These are phyloP conservation scores for Zaprionus lachaisei DNA, from an alignment of 1,140 invertebrate genomes.

Conservation along the genomic window DNA sequence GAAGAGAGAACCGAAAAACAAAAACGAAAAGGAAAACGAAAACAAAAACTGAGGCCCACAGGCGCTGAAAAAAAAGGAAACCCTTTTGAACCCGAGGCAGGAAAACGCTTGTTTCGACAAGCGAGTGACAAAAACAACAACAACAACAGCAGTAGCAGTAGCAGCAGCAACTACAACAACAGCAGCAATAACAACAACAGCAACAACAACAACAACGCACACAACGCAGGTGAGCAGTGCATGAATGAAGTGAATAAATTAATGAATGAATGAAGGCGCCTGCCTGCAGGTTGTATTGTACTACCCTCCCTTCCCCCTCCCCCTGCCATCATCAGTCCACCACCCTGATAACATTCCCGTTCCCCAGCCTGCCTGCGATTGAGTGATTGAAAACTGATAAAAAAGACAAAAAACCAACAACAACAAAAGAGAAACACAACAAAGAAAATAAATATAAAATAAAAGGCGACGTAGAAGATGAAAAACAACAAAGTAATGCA, in stretches of 20 bases:
- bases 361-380: constrained; percentile 27
- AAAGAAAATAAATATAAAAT: constrained; percentile 32
- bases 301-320: constrained; percentile 10
- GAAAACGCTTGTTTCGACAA: constrained; percentile 76
- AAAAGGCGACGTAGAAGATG: constrained; percentile 41
- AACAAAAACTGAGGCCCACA: constrained; percentile 29
- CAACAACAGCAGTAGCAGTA: constrained; percentile 21
- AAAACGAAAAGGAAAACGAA: constrained; percentile 4
- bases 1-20: neutral
- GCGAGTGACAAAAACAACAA: constrained; percentile 43
- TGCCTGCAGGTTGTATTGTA: constrained; percentile 19
- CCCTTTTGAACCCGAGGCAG: constrained; percentile 63
- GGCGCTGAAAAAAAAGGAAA: constrained; percentile 21
- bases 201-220: constrained; percentile 41
- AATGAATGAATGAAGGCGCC: constrained; percentile 47
- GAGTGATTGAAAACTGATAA: constrained; percentile 55
- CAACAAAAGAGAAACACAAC: constrained; percentile 8
- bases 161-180: constrained; percentile 39
- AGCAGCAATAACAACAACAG: constrained; percentile 44
- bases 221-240: constrained; percentile 68
- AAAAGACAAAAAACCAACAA: constrained; percentile 10
- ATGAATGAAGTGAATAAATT: constrained; percentile 69
- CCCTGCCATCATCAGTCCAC: neutral
- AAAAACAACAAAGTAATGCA: constrained; percentile 25
- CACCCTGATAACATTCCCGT: neutral